Evolutionary conservation across 2,888 invertebrate species (phyloP).

Genomic region (Elysia crispata): DNA sequence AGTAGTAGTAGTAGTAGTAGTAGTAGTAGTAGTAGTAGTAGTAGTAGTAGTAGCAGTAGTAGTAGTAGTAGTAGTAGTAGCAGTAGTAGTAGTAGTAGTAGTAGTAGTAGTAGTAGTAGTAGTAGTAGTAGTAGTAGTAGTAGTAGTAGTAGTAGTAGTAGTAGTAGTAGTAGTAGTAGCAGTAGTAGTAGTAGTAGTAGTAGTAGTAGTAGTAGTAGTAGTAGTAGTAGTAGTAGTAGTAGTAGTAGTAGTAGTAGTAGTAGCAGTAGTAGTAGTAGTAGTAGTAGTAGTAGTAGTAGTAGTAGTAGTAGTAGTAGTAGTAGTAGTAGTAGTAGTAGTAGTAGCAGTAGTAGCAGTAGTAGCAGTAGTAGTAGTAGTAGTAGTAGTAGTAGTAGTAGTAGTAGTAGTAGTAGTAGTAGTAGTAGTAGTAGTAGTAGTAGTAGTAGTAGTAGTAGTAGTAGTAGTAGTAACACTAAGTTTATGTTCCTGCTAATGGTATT

Average conservation of each 20-base stretch:
- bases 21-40: slow-evolving; percentile 37
- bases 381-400: not conserved
- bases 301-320: slow-evolving; percentile 12
- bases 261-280: no score
- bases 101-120: slow-evolving; percentile 15
- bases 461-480: no score
- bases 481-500: no score
- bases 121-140: slow-evolving; percentile 24
- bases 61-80: slow-evolving; percentile 24
- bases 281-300: slow-evolving; percentile 10
- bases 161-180: no score
- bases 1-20: slow-evolving; percentile 35
- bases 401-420: not conserved
- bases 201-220: no score
- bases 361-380: not conserved
- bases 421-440: not conserved
- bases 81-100: slow-evolving; percentile 26
- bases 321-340: slow-evolving; percentile 23
- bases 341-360: no score
- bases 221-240: no score
- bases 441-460: no score
- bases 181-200: no score
- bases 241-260: no score
- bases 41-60: slow-evolving; percentile 20
- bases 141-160: not conserved